Evolutionary conservation across 1,140 invertebrate species (phyloP), one percentile per base, ranked within the genome.

Genomic region (Drosophila nigromelanica): DNA sequence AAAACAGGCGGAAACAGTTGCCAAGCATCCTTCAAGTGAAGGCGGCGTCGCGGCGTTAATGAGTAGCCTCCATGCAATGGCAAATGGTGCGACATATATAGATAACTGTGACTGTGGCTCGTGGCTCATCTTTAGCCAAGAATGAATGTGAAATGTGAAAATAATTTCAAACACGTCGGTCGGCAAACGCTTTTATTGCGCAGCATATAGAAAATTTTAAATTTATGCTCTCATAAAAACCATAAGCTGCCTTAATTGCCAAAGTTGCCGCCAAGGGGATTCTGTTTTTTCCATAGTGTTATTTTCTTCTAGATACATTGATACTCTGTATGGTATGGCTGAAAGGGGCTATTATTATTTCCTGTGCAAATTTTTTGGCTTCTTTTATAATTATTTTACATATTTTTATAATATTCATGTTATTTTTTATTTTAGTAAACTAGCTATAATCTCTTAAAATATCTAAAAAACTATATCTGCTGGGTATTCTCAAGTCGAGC

Each of bases 191-290:
- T 86, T 81, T 86, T 86, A 86, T 78, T 77, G 67, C 56, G 78
- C 66, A 54, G 64, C 79, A 47, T 39, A 89, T 89, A 77, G 83
- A 83, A 87, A 74, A 79, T 79, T 87, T 83, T 62, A 89, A 89
- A 89, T 89, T 89, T 89, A 89, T 89, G 79, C 83, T 83, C 69
- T 89, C 83, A 80, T 89, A 89, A 89, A 89, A 89, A 89, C 83
- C 83, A 89, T 83, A 89, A 89, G 76, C 79, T 73, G 73, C 83
- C 83, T 89, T 89, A 89, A 89, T 89, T 89, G 83, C 73, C 83
- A 89, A 89, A 89, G 83, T 89, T 87, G 64, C 72, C 67, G 77
- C 63, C 66, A 42, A 45, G 42, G 58, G 35, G 56, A 21, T 54
- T 58, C 58, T 71, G 52, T 39, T 73, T 52, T 72, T 59, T 24